These are phyloP conservation scores for Perdita meconis DNA, from an alignment of 2,888 invertebrate genomes.

Conservation along the genomic window DNA sequence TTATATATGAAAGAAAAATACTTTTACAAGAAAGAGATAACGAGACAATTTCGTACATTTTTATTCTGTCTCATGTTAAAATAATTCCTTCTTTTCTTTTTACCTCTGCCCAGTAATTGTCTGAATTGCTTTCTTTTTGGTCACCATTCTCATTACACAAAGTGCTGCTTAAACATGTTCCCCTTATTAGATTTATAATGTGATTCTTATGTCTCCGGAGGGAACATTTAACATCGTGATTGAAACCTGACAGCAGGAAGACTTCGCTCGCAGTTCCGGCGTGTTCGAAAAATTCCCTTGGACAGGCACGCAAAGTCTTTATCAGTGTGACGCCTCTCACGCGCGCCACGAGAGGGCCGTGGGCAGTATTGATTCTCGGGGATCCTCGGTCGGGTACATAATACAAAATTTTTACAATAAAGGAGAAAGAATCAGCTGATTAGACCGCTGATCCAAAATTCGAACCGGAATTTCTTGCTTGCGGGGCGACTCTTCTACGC, in stretches of 20 bases:
- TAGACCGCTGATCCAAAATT: constrained; percentile 8
- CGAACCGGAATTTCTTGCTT: constrained; percentile 3
- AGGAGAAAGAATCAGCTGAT: constrained; percentile 7
- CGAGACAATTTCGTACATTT: neutral
- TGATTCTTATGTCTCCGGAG: neutral
- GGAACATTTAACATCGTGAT: neutral
- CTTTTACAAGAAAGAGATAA: too few relatives aligned
- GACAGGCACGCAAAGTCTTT: neutral
- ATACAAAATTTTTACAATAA: constrained; percentile 5
- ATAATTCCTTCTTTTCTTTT: too few relatives aligned
- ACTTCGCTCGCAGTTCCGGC: neutral
- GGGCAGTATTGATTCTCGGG: neutral
- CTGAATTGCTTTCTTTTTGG: too few relatives aligned
- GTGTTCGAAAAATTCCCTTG: neutral
- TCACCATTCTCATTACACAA: too few relatives aligned
- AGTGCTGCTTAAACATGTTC: neutral
- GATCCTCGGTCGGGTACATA: neutral
- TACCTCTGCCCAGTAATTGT: too few relatives aligned
- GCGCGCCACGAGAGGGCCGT: constrained; percentile 2
- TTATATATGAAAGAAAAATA: too few relatives aligned
- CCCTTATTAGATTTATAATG: neutral
- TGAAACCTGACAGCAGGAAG: neutral
- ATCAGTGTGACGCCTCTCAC: neutral
- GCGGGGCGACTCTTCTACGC: neutral
- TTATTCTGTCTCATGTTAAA: too few relatives aligned